Conservation (phyloP, 2,888 invertebrate genomes). For the Metalampra italica region DNA sequence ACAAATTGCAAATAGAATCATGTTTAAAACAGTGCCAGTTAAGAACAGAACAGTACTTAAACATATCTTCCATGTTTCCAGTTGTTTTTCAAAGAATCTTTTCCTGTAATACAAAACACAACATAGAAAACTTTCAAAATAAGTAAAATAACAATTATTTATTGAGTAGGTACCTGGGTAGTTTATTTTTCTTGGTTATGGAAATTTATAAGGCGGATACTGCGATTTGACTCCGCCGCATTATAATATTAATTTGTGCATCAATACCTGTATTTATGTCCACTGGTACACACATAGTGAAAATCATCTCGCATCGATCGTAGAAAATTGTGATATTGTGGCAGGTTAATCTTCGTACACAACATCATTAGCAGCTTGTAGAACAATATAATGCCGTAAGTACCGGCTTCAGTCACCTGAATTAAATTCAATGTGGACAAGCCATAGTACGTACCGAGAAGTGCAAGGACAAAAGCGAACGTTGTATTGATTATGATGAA, state of each 20-base stretch:
- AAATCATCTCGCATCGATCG: constrained; percentile 40
- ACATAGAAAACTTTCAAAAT: no score
- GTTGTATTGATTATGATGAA: constrained; percentile 3
- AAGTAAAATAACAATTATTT: no score
- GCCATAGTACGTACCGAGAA: constrained; percentile 26
- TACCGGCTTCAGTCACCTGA: constrained; percentile 37
- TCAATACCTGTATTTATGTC: constrained; percentile 36
- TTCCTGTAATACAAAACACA: constrained; percentile 31
- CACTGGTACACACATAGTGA: constrained; percentile 35
- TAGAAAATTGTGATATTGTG: constrained; percentile 34
- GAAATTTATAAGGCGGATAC: no score
- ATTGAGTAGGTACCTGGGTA: no score
- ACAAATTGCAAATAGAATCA: constrained; percentile 23
- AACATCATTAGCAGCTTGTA: constrained; percentile 39
- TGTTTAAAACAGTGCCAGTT: constrained; percentile 17
- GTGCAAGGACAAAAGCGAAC: constrained; percentile 14
- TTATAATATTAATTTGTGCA: no score
- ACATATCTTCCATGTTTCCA: constrained; percentile 42
- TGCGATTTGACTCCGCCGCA: no score
- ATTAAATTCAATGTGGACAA: constrained; percentile 28
- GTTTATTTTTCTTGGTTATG: no score
- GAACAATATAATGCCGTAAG: constrained; percentile 36
- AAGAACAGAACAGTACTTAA: constrained; percentile 27
- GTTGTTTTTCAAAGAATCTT: constrained; percentile 40
- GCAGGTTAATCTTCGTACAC: constrained; percentile 31